Base-by-base conservation (phyloP, 2,888 invertebrate genomes). In the Cosmia trapezina region DNA sequence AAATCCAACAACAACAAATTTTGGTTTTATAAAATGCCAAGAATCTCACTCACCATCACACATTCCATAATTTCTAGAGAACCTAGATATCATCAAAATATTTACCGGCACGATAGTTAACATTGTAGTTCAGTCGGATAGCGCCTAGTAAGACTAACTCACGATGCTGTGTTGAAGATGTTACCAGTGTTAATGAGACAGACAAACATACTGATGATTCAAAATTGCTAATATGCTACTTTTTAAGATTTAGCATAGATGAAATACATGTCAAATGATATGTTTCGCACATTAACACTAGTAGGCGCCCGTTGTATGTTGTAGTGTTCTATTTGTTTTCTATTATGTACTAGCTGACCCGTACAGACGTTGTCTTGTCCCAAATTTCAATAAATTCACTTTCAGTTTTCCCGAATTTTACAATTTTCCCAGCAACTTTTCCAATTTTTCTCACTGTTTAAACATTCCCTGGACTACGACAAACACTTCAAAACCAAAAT, bases 151-250 rank as follows among this genome's bases (percentile, higher is more conserved):
- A 57, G 57, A 19, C 11, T 57, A 6, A 33, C 19, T 7, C 6
- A 33, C 19, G 7, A 33, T 33, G 22, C 41, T 43, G 51, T 6
- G 22, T 41, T 54, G 45, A 65, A 64, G 4, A 33, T 33, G 56
- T 63, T 63, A 51, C 37, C 11, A 8, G 6, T 47, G 61, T 43
- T 78, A 67, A 54, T 56, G 17, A 64, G 51, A 51, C 5, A 45
- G 12, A 56, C 59, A 67, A 67, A 77, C 43, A 76, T 43, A 37
- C 33, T 49, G 8, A 47, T 41, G 8, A 41, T 43, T 62, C 9
- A 61, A n/a, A 17, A 33, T 17, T 1, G 1, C 19, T 14, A 3
- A n/a, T n/a, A n/a, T 12, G n/a, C 12, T 14, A n/a, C 33, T 33
- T 33, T 51, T 14, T 33, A 33, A 33, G 14, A 63, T 63, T 33